Evolutionary conservation across 2,797 vertebrate species (phyloP).

Genomic region (Phyllotis vaccarum): DNA sequence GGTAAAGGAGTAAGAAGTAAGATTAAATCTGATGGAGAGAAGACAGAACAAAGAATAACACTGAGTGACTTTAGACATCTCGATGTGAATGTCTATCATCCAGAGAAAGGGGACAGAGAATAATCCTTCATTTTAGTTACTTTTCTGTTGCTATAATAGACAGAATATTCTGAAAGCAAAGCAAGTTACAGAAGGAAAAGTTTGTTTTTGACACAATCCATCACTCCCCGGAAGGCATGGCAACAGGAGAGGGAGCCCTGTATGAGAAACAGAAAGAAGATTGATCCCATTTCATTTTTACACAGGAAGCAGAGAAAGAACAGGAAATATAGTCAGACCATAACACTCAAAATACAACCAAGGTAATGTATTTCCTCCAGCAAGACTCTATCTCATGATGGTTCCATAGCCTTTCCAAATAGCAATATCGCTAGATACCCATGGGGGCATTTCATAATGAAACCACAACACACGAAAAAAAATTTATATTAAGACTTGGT

Average conservation of each 20-base stretch:
- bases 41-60: neutral
- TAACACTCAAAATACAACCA: neutral
- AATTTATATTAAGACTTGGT: neutral
- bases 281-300: neutral
- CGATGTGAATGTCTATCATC: neutral
- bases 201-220: neutral
- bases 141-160: neutral
- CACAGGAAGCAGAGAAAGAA: neutral
- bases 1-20: neutral
- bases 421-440: neutral
- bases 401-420: neutral
- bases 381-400: neutral
- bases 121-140: neutral
- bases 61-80: neutral
- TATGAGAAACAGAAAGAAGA: neutral
- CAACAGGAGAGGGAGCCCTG: neutral
- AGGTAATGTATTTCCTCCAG: neutral
- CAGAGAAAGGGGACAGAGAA: neutral
- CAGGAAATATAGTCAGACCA: neutral
- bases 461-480: too few relatives aligned
- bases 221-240: neutral
- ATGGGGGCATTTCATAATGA: neutral
- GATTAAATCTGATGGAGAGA: neutral
- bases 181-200: neutral
- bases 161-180: neutral